Conservation (phyloP, 2,888 invertebrate species). For the Ornithoptera alexandrae region DNA sequence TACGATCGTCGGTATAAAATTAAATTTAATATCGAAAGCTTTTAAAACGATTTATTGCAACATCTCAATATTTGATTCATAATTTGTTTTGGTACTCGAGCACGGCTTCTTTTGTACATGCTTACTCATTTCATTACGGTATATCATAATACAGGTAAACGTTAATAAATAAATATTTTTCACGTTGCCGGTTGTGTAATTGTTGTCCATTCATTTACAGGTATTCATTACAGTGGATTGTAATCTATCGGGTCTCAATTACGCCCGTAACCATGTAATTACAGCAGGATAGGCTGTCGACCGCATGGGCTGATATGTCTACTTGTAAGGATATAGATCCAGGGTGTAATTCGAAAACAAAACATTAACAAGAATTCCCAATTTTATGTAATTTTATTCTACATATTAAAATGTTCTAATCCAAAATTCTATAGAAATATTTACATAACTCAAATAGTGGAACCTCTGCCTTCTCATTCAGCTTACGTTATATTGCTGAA, state of each 20-base stretch:
- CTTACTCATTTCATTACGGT: conserved; percentile 5
- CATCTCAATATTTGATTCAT: conserved; percentile 52
- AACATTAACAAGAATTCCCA: not conserved
- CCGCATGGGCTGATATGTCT: conserved; percentile 2
- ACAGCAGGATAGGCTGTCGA: conserved; percentile 13
- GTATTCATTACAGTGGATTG: conserved; percentile 21
- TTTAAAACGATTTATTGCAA: conserved; percentile 64
- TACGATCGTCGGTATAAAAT: conserved; percentile 44
- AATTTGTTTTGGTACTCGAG: conserved; percentile 51
- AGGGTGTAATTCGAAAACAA: not conserved
- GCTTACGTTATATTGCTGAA: too few species aligned
- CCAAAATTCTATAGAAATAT: too few species aligned
- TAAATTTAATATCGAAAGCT: conserved; percentile 54
- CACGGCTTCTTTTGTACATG: conserved; percentile 34
- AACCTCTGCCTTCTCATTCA: too few species aligned
- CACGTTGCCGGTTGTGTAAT: not conserved
- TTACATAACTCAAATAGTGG: too few species aligned
- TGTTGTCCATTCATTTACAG: conserved; percentile 11
- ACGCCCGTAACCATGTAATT: conserved; percentile 28
- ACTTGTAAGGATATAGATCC: not conserved
- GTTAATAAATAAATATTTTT: not conserved
- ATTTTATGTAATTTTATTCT: not conserved
- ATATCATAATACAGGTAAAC: not conserved
- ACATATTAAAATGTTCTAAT: too few species aligned
- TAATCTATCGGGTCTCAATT: conserved; percentile 20